phyloP scores from a whole-genome alignment of 92 coral and sea anemone genomes.

The Palythoa grandiflora region DNA sequence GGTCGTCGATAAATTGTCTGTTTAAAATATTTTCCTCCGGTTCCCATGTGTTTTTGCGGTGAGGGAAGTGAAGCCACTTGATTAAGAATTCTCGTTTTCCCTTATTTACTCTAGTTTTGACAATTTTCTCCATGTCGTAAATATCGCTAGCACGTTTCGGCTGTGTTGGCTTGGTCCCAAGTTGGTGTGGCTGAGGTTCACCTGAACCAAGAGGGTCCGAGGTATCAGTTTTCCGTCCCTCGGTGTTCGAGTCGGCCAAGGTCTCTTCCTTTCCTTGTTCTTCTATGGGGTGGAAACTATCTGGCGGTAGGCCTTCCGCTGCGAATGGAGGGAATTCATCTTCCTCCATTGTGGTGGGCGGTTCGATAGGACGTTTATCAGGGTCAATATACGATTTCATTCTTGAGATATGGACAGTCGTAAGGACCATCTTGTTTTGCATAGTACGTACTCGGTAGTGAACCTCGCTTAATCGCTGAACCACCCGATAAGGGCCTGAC shows the following conservation, averaged over 20 bases:
- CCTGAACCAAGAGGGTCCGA: background rate
- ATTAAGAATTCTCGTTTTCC: background rate
- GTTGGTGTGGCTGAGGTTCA: no score
- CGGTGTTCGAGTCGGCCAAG: background rate
- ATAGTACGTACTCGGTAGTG: background rate
- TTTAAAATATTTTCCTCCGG: background rate
- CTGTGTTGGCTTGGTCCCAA: background rate
- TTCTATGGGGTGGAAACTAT: background rate
- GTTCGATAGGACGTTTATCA: background rate
- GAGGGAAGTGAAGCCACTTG: background rate
- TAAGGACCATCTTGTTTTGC: background rate
- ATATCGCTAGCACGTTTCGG: background rate
- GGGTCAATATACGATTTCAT: background rate
- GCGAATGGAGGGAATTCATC: background rate
- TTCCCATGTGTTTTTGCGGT: background rate
- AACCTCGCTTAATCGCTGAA: background rate
- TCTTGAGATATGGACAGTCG: background rate
- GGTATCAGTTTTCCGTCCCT: background rate
- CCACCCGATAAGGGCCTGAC: conserved; percentile 4
- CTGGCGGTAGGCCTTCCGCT: background rate
- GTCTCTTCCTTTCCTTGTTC: background rate
- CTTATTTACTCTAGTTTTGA: background rate
- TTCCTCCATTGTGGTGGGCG: background rate
- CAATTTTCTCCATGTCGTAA: background rate
- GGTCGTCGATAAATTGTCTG: background rate